Base-by-base conservation (phyloP, 2,888 invertebrate species). In the Andrena chrysosceles region DNA sequence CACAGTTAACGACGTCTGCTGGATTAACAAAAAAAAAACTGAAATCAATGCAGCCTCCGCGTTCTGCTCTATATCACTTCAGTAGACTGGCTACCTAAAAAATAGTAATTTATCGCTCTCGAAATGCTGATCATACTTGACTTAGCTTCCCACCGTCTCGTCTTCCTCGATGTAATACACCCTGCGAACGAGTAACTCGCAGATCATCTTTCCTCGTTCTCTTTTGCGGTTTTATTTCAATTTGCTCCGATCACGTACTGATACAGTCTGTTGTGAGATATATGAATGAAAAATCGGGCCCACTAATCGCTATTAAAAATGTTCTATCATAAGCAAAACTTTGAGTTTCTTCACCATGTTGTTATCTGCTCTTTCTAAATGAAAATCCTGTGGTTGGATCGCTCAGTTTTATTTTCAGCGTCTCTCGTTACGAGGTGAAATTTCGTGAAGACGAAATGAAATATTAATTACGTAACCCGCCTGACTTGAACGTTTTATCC, bases 201-300 rank as follows among this genome's bases (percentile, higher is more conserved):
- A 68, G 79, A 75, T 82, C 82, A 67, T 71, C 74, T 82, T 81
- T 71, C 82, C 31, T 60, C 78, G 33, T 49, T 72, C 82, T 49
- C 62, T 71, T 67, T 26, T 35, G 75, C 73, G 73, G 72, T 82
- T 79, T 77, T 82, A 76, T 77, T 85, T 78, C 70, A 26, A 49
- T 33, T 72, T 23, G 52, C 10, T 16, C 13, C 48, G 35, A 68
- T 48, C 62, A 33, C 35, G 29, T 2, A 26, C 52, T 35, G 35
- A 33, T 26, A 5, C 20, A 0, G 4, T 62, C 62, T 62, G n/a
- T 13, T 35, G 8, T 5, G 20, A 62, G 35, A 20, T 42, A 13
- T 4, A 42, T 0, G 42, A 42, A 13, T 42, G 42, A 42, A 42
- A 42, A 42, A 42, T 42, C 13, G 42, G 1, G 42, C 1, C 13